phyloP scores from a whole-genome alignment of 2,113 vertebrate species.

The Ardeotis arabs region DNA sequence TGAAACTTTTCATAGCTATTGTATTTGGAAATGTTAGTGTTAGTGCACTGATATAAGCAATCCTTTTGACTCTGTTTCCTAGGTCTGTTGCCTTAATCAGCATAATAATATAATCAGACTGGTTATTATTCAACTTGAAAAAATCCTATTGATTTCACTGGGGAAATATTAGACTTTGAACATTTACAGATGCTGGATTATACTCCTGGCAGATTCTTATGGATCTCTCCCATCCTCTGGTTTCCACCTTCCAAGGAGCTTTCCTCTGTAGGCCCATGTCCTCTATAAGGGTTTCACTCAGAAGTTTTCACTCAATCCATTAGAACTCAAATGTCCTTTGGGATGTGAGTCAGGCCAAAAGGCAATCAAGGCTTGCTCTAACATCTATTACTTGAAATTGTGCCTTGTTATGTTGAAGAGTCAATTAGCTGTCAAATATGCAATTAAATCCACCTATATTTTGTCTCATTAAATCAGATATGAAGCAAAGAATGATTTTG shows the following conservation, averaged over 20 bases:
- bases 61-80: neutral
- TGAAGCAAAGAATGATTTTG: neutral
- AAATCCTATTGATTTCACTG: constrained; percentile 54
- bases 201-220: constrained; percentile 32
- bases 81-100: constrained; percentile 10
- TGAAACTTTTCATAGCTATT: neutral
- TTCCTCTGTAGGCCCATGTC: neutral
- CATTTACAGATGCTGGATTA: constrained; percentile 44
- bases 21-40: neutral
- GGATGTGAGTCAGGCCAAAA: constrained; percentile 20
- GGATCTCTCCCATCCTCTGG: neutral
- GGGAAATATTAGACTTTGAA: constrained; percentile 11
- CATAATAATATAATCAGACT: neutral
- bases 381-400: neutral
- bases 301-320: neutral
- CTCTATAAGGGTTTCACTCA: neutral
- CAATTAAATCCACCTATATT: constrained; percentile 17
- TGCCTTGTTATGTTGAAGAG: constrained; percentile 31
- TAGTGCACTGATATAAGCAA: neutral
- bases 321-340: neutral
- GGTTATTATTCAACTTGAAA: constrained; percentile 5
- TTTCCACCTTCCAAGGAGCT: neutral
- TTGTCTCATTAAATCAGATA: constrained; percentile 32
- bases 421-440: constrained; percentile 32
- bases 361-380: constrained; percentile 45